A percentile compares a stretch with the other conserved stretches of the same genome.
Evolutionary conservation across 2,888 invertebrate species (phyloP).

Genomic region (Eurytoma californica): DNA sequence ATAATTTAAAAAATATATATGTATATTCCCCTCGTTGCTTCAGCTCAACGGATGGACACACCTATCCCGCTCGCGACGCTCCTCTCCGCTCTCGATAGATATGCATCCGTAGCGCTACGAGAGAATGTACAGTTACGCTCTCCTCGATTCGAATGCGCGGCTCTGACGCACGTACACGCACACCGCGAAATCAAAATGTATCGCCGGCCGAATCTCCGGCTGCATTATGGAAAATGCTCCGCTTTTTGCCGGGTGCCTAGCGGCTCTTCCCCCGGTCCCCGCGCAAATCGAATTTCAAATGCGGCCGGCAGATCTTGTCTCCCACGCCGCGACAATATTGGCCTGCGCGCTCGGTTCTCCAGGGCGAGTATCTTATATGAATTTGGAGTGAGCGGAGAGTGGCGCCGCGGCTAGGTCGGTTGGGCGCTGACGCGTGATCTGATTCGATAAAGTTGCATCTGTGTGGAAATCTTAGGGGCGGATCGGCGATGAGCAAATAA

Average conservation of each 20-base stretch:
- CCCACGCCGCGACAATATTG: too few relatives aligned
- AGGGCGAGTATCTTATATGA: too few relatives aligned
- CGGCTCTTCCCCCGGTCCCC: too few relatives aligned
- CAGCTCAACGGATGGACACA: too few relatives aligned
- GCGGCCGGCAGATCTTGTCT: not conserved
- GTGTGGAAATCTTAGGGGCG: too few relatives aligned
- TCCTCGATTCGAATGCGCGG: not conserved
- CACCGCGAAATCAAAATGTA: constrained; percentile 35
- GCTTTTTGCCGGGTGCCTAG: not conserved
- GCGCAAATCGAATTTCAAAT: not conserved
- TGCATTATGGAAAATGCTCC: constrained; percentile 32
- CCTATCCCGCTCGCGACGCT: not conserved
- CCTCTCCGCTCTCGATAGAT: constrained; percentile 19
- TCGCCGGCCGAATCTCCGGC: not conserved
- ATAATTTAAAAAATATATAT: not conserved
- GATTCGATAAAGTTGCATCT: too few relatives aligned
- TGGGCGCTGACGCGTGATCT: too few relatives aligned
- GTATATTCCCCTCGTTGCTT: too few relatives aligned
- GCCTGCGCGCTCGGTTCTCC: too few relatives aligned
- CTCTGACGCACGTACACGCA: constrained; percentile 7
- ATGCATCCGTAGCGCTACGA: constrained; percentile 33
- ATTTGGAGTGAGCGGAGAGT: too few relatives aligned
- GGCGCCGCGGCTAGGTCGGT: too few relatives aligned
- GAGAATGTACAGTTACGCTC: constrained; percentile 45
- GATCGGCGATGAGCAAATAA: not conserved